Base-by-base conservation (phyloP, 2,888 invertebrate species). In the Dusona sp. region DNA sequence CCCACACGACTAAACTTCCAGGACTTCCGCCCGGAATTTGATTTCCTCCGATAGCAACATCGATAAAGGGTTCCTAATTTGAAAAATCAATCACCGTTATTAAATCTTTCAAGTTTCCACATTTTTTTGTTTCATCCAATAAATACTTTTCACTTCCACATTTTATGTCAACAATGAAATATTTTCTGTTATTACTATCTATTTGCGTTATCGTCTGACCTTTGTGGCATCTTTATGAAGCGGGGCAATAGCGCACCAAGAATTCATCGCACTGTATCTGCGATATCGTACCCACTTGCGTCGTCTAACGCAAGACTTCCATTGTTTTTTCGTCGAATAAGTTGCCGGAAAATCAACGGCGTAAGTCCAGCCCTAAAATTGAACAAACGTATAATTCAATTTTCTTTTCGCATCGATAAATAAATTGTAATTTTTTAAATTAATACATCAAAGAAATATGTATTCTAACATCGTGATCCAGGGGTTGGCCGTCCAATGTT, bases 221-320 rank as follows among this genome's bases (percentile, higher is more conserved):
- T 96, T 97, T 0, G 98, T 98, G 33, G 98, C 97, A 95, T 98
- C 98, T 94, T 98, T 97, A 93, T 98, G 97, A 86, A 98, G 95
- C 19, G 98, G 97, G 81, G 98, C 97, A 91, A 98, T 97, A 57
- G 98, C 97, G 95, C 98, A 98, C 99, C 99, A 99, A 65, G 97
- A 97, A 94, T 98, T 98, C 95, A 98, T 96, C 9, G 98, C 98
- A 94, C 97, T 97, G 92, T 98, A 99, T 91, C 97, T 96, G 79
- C 98, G 95, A 92, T 97, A 97, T 85, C 98, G 96, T 85, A 98
- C 96, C 98, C 98, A 99, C 93, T 98, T 97, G 88, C 98, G 95
- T 90, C 98, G 95, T 87, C 98, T 95, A 0, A 99, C 98, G 95
- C 97, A 98, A 9, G 98, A 98, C 91, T 97, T 97, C 98, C 98